A percentile compares a stretch with the other conserved stretches of the same genome.
Evolutionary conservation across 2,888 invertebrate species (phyloP).

Genomic region (Drosophila borealis): DNA sequence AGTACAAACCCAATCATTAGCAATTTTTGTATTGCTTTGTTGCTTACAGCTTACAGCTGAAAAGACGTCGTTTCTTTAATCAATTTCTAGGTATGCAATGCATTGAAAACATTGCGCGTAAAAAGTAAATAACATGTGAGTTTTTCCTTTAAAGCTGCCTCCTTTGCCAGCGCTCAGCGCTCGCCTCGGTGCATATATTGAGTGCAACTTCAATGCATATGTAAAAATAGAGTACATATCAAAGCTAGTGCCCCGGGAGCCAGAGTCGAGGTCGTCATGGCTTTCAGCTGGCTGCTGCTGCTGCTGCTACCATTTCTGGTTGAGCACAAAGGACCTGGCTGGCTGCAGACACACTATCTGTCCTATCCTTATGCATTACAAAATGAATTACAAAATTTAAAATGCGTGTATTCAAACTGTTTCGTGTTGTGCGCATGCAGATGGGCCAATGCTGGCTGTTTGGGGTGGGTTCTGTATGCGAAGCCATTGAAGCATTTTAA

Average conservation of each 20-base stretch:
- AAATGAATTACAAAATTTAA: constrained; percentile 68
- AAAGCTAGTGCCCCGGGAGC: constrained; percentile 6
- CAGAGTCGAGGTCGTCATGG: constrained; percentile 17
- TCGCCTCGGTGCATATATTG: constrained; percentile 3
- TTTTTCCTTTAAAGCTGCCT: neutral
- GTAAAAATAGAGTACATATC: constrained; percentile 10
- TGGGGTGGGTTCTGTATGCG: constrained; percentile 21
- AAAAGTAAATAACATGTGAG: constrained; percentile 13
- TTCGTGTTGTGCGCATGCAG: constrained; percentile 57
- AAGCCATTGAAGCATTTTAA: constrained; percentile 57
- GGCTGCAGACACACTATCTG: constrained; percentile 9
- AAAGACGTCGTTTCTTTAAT: neutral
- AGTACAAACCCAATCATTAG: too few relatives aligned
- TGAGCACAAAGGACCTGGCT: constrained; percentile 26
- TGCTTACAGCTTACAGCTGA: too few relatives aligned
- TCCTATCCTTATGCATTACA: constrained; percentile 55
- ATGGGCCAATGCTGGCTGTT: constrained; percentile 20
- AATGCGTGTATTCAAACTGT: constrained; percentile 64
- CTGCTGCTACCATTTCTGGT: constrained; percentile 4
- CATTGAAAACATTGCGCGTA: constrained; percentile 2
- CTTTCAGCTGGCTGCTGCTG: neutral
- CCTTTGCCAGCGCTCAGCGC: neutral
- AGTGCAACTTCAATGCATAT: constrained; percentile 31
- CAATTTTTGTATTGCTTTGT: too few relatives aligned
- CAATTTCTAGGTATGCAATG: neutral